These are phyloP conservation scores for Apodemia hepburni DNA, from an alignment of 2,888 invertebrate genomes.

Conservation along the genomic window DNA sequence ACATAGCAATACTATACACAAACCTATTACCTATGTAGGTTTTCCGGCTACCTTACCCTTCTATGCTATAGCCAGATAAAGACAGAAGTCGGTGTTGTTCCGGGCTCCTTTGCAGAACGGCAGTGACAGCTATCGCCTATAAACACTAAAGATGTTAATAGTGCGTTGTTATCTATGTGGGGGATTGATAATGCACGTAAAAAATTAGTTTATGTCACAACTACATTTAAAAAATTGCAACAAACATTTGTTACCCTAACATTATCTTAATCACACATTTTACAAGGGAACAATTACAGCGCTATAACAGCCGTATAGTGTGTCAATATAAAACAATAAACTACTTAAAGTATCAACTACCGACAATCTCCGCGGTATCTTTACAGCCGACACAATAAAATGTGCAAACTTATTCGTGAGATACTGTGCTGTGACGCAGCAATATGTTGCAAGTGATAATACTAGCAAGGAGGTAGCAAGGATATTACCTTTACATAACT, in stretches of 20 bases:
- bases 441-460: too few species aligned
- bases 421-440: background rate
- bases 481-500: background rate
- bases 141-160: too few species aligned
- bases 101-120: too few species aligned
- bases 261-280: background rate
- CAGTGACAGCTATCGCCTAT: too few species aligned
- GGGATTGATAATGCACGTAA: too few species aligned
- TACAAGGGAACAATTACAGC: background rate
- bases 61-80: too few species aligned
- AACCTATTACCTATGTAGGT: too few species aligned
- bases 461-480: too few species aligned
- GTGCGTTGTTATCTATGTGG: too few species aligned
- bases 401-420: background rate
- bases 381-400: background rate
- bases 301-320: background rate
- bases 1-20: too few species aligned
- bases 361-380: background rate
- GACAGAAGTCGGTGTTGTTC: too few species aligned
- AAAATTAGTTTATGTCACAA: background rate
- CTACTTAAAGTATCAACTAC: background rate
- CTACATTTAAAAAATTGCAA: background rate
- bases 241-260: background rate
- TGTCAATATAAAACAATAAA: slow-evolving; percentile 5
- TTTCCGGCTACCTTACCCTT: too few species aligned